Evolutionary conservation across 2,113 vertebrate genomes (phyloP).

Genomic region (Baryphthengus martii): DNA sequence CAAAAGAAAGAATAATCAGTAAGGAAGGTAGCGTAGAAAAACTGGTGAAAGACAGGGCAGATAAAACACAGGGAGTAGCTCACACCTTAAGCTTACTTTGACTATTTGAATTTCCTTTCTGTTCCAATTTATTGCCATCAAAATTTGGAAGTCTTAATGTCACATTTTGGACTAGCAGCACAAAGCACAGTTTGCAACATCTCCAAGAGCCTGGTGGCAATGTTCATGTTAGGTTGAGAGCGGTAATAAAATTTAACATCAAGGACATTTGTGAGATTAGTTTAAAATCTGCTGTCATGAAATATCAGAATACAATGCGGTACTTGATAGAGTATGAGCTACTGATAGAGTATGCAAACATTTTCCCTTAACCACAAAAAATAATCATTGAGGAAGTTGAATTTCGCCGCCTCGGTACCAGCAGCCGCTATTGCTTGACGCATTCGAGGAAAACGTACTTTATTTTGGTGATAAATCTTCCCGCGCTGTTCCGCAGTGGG

Average conservation of each 20-base stretch:
- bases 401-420: not conserved
- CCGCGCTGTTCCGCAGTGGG: not conserved
- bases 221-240: not conserved
- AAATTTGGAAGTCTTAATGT: not conserved
- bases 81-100: not conserved
- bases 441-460: not conserved
- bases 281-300: not conserved
- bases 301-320: not conserved
- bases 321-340: not conserved
- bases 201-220: not conserved
- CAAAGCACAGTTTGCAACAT: not conserved
- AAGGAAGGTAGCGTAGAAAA: not conserved
- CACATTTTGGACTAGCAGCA: not conserved
- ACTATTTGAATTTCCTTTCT: not conserved
- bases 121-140: not conserved
- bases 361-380: not conserved
- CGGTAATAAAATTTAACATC: constrained; percentile 11
- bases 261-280: not conserved
- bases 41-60: not conserved
- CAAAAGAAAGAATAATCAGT: not conserved
- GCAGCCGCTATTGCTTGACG: not conserved
- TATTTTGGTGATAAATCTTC: not conserved
- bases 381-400: not conserved
- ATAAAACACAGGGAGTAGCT: not conserved
- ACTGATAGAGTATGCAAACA: not conserved